Evolutionary conservation across 1,140 invertebrate genomes (phyloP).

Genomic region (Drosophila punjabiensis): DNA sequence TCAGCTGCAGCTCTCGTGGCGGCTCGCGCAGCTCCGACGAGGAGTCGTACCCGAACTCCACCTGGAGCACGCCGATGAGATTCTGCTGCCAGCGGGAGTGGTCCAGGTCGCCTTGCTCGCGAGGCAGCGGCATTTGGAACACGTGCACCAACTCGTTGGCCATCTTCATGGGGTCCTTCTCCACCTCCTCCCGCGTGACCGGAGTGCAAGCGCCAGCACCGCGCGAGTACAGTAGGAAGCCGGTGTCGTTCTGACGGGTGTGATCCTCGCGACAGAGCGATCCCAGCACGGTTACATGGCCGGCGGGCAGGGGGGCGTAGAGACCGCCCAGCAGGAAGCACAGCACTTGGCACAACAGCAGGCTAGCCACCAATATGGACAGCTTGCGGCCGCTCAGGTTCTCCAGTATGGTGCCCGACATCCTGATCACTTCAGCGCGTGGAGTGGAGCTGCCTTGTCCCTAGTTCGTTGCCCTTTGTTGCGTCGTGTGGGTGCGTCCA

Average conservation of each 20-base stretch:
- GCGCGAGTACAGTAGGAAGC: constrained; percentile 90
- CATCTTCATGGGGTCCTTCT: constrained; percentile 87
- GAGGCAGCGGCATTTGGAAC: constrained; percentile 93
- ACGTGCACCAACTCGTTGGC: constrained; percentile 94
- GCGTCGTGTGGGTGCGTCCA: constrained; percentile 4
- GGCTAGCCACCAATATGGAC: constrained; percentile 90
- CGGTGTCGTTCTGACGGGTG: constrained; percentile 87
- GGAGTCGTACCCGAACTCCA: constrained; percentile 89
- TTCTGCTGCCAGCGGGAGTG: constrained; percentile 99
- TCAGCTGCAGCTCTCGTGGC: constrained; percentile 87
- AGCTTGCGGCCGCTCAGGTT: constrained; percentile 97
- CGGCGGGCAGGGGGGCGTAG: constrained; percentile 94
- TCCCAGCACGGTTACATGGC: constrained; percentile 91
- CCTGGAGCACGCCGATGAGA: constrained; percentile 95
- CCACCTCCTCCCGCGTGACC: constrained; percentile 86
- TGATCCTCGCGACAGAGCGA: constrained; percentile 92
- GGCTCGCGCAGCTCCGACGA: constrained; percentile 87
- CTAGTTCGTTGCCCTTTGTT: too few species aligned
- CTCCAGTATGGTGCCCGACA: constrained; percentile 97
- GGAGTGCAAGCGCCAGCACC: constrained; percentile 88
- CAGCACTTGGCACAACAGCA: constrained; percentile 92
- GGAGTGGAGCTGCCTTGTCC: too few species aligned
- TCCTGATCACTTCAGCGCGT: too few species aligned
- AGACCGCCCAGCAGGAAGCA: constrained; percentile 96
- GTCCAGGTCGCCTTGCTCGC: constrained; percentile 91